Percentiles rank a stretch among this genome's conserved stretches.
These are phyloP conservation scores for Penaeus indicus DNA, from an alignment of 1,140 invertebrate species.

Conservation along the genomic window DNA sequence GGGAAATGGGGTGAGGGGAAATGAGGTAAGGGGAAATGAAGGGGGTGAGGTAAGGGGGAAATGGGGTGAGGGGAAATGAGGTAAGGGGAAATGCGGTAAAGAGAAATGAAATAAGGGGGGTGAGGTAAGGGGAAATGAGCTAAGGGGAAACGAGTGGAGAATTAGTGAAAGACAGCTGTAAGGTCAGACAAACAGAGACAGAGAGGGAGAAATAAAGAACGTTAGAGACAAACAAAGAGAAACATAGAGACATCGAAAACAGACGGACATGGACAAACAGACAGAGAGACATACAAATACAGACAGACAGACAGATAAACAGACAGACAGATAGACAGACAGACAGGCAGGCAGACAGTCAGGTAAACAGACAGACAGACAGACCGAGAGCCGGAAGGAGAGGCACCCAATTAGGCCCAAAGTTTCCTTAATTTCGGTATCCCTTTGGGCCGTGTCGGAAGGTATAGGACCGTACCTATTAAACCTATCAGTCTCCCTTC, in stretches of 20 bases:
- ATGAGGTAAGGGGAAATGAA: conserved; percentile 45
- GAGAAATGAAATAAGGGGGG: background rate
- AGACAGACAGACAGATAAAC: background rate
- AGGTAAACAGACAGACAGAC: too few species aligned
- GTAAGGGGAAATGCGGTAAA: too few species aligned
- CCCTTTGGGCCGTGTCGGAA: too few species aligned
- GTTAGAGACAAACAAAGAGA: background rate
- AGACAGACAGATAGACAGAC: too few species aligned
- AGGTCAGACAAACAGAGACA: background rate
- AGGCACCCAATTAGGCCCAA: too few species aligned
- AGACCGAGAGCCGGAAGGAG: too few species aligned
- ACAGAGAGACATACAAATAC: background rate
- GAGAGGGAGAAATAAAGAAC: background rate
- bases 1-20: conserved; percentile 8
- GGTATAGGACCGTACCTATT: too few species aligned
- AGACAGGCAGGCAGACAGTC: too few species aligned
- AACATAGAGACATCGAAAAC: background rate
- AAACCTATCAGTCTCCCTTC: too few species aligned
- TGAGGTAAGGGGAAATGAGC: background rate
- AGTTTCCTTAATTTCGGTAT: too few species aligned
- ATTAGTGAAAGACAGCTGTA: background rate
- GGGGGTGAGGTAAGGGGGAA: background rate
- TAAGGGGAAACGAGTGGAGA: background rate
- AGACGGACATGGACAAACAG: background rate
- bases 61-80: background rate